These are phyloP conservation scores for Scaptomyza hsui DNA, from an alignment of 1,140 invertebrate species.

Conservation along the genomic window DNA sequence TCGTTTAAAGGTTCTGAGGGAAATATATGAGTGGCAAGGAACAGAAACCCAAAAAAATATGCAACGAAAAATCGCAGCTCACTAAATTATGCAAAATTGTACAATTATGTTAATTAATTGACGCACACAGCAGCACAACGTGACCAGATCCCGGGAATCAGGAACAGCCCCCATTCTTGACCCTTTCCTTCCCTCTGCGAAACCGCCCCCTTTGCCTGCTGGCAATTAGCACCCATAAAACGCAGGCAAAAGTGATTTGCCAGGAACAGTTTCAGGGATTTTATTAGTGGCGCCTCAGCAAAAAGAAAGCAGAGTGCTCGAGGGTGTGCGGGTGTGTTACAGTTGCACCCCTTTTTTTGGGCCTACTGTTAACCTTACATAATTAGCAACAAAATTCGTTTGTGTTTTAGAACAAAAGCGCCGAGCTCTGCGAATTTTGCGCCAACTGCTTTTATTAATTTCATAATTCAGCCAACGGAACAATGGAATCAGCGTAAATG, in stretches of 20 bases:
- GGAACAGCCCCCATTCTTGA: background rate
- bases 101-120: conserved; percentile 82
- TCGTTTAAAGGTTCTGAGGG: too few relatives aligned
- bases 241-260: conserved; percentile 65
- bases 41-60: background rate
- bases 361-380: conserved; percentile 70
- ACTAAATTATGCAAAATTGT: conserved; percentile 78
- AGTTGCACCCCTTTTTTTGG: conserved; percentile 23
- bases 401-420: conserved; percentile 77
- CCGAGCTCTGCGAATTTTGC: conserved; percentile 61
- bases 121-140: conserved; percentile 42
- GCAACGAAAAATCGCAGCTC: conserved; percentile 47
- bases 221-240: conserved; percentile 77
- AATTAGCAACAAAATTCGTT: conserved; percentile 76
- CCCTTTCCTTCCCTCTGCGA: too few relatives aligned
- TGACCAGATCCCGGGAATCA: background rate
- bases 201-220: conserved; percentile 18
- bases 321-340: background rate
- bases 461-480: conserved; percentile 67
- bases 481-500: conserved; percentile 19
- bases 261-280: conserved; percentile 31
- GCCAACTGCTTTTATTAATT: conserved; percentile 76
- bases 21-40: too few relatives aligned
- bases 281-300: conserved; percentile 49
- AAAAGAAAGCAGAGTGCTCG: conserved; percentile 17